phyloP scores from a whole-genome alignment of 2,797 vertebrate genomes.

The Heterohyrax brucei region DNA sequence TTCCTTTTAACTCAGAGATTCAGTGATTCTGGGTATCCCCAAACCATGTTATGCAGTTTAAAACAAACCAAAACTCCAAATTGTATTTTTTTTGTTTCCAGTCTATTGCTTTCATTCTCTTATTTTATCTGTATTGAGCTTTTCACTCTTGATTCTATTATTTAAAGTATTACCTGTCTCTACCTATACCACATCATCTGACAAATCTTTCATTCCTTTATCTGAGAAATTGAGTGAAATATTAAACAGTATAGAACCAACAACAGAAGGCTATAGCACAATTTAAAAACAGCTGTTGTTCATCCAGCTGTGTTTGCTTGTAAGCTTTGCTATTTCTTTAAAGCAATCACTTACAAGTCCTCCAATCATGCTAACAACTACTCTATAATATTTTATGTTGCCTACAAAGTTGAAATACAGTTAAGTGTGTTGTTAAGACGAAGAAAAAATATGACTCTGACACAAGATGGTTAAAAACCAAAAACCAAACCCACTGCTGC shows the following conservation, averaged over 20 bases:
- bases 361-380: not conserved
- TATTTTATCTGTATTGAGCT: not conserved
- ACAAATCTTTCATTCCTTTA: constrained; percentile 27
- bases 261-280: not conserved
- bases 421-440: not conserved
- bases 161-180: not conserved
- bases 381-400: not conserved
- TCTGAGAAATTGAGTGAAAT: not conserved
- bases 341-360: not conserved
- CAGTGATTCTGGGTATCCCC: not conserved
- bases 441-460: not conserved
- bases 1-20: not conserved
- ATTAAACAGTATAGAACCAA: not conserved
- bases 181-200: not conserved
- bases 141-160: not conserved
- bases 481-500: too few species aligned
- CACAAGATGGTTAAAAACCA: too few species aligned
- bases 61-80: not conserved
- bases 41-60: not conserved
- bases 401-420: not conserved
- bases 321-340: not conserved
- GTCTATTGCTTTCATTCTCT: constrained; percentile 38
- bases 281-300: not conserved
- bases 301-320: not conserved
- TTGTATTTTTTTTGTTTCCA: not conserved